Percentiles rank a stretch among this genome's conserved stretches.
phyloP scores from a whole-genome alignment of 2,113 vertebrate genomes.

The Egretta garzetta region DNA sequence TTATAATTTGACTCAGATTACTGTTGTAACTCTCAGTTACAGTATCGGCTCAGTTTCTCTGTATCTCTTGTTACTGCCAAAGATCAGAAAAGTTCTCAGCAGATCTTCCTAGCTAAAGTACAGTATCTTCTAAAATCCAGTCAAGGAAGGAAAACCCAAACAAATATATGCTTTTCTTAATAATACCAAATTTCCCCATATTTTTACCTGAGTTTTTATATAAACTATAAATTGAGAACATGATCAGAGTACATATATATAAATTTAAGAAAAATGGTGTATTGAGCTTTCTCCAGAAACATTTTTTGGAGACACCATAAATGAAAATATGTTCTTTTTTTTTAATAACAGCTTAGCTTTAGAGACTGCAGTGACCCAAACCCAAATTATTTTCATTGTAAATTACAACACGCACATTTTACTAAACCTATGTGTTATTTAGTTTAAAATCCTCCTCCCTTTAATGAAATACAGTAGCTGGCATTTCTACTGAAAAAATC shows the following conservation, averaged over 20 bases:
- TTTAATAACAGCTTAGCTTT: background rate
- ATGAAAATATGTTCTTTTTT: background rate
- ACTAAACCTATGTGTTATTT: conserved; percentile 8
- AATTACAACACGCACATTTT: background rate
- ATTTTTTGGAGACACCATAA: background rate
- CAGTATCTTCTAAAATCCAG: background rate
- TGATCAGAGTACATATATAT: background rate
- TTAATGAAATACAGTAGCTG: conserved; percentile 64
- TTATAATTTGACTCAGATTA: background rate
- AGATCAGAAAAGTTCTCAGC: background rate
- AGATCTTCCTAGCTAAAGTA: background rate
- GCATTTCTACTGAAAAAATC: conserved; percentile 45
- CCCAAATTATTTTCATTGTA: conserved; percentile 21
- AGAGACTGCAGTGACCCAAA: background rate
- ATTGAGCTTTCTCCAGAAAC: background rate
- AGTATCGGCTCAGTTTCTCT: background rate
- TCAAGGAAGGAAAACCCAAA: background rate
- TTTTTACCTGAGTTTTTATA: background rate
- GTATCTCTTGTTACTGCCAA: background rate
- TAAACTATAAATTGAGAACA: background rate
- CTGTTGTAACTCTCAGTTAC: background rate
- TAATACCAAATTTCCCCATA: background rate
- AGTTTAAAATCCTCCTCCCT: conserved; percentile 12
- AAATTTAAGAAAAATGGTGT: background rate
- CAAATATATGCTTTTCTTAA: background rate